Base-by-base conservation (phyloP, 2,888 invertebrate genomes). In the Helleia helle region DNA sequence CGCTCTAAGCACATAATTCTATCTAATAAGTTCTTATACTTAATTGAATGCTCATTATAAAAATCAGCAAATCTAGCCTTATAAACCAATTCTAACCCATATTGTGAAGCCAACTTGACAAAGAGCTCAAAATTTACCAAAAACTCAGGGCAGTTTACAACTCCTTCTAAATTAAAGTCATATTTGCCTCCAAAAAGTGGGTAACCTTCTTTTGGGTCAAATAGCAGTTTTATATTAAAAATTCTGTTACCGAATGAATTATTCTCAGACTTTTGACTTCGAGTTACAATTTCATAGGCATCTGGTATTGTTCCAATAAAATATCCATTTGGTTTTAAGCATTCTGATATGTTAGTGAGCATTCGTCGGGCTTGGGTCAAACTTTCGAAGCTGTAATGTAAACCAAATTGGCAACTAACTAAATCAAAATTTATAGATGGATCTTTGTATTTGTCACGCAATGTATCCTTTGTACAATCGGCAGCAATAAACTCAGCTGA, bases 81-180 rank as follows among this genome's bases (percentile, higher is more conserved):
- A 38, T 86, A 85, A 0, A 90, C 85, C 49, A 93, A 72, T 59
- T 92, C 89, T 26, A 93, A 71, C 0, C 91, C 93, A 79, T 87
- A 91, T 59, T 91, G 91, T 27, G 86, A 83, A 7, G 91, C 93
- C 40, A 93, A 69, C 59, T 91, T 93, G 28, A 89, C 87, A 41
- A 99, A 85, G 3, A 93, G 87, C 11, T 96, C 94, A 72, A 98
- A 95, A 75, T 99, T 92, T 9, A 99, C 97, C 43, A 99, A 86
- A 84, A 98, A 99, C 71, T 99, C 99, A 1, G 99, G 99, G 71
- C 99, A 99, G 70, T 99, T 92, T 1, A 99, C 99, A 4, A 97
- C 97, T 25, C 94, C 97, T 64, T 99, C 96, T 52, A 99, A 84
- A 61, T 94, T 91, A 71, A 99, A 99, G 73, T 96, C 91, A 84